Conservation (phyloP, 2,888 invertebrate species). For the Chrysotoxum bicinctum region DNA sequence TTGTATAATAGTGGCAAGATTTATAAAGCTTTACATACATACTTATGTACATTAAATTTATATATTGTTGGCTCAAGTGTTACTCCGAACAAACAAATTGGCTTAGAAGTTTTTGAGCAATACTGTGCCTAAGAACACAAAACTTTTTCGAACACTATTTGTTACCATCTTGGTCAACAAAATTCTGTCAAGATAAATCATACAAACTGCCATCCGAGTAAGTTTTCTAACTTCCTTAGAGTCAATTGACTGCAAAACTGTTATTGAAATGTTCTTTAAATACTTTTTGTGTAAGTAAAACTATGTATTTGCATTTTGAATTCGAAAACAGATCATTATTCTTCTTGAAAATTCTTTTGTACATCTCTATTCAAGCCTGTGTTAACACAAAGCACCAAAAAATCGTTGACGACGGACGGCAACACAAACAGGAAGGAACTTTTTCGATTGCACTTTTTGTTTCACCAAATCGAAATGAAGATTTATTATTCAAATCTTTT, state of each 20-base stretch:
- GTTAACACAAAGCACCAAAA: neutral
- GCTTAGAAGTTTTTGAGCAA: neutral
- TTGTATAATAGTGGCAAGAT: no score
- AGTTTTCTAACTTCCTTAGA: neutral
- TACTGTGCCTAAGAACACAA: neutral
- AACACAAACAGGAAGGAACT: slow-evolving; percentile 7
- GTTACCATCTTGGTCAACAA: neutral
- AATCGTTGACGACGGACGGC: neutral
- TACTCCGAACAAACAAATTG: no score
- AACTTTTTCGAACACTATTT: neutral
- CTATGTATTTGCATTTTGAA: neutral
- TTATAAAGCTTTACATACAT: no score
- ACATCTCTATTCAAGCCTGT: neutral
- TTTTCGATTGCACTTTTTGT: slow-evolving; percentile 36
- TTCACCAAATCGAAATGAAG: slow-evolving; percentile 47
- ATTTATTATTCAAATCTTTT: slow-evolving; percentile 66
- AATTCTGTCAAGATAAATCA: neutral
- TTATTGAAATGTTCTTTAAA: slow-evolving; percentile 3
- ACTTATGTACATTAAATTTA: no score
- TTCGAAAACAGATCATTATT: neutral
- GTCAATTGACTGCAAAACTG: neutral
- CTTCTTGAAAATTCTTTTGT: neutral
- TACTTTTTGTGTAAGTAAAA: neutral
- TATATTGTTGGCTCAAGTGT: no score
- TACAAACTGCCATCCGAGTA: neutral